Percentiles rank a stretch among this genome's conserved stretches.
Conservation (phyloP, 2,113 vertebrate genomes). For the Aptenodytes patagonicus region DNA sequence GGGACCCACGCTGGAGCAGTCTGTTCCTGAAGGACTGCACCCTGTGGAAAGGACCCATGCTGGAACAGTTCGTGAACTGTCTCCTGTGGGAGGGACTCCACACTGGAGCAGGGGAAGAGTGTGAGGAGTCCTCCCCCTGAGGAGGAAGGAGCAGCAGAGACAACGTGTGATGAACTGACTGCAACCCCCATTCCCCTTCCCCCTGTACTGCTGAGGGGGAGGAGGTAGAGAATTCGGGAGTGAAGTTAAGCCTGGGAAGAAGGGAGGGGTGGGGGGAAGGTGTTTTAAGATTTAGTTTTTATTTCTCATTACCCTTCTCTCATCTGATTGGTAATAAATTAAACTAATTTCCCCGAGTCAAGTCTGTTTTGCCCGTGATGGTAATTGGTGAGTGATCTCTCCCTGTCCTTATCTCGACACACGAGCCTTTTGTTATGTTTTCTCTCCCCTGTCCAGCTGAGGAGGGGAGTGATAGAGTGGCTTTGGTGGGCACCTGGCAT, state of each 20-base stretch:
- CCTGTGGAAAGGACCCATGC: too few relatives aligned
- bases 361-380: background rate
- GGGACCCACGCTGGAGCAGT: too few relatives aligned
- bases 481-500: background rate
- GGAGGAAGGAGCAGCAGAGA: background rate
- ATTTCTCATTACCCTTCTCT: background rate
- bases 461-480: background rate
- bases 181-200: background rate
- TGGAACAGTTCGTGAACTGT: too few relatives aligned
- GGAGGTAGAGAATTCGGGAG: background rate
- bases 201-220: fast-evolving
- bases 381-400: background rate
- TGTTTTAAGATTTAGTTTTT: background rate
- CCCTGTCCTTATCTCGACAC: background rate
- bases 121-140: too few relatives aligned
- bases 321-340: background rate
- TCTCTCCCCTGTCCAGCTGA: background rate
- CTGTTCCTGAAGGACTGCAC: too few relatives aligned
- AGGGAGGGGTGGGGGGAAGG: fast-evolving
- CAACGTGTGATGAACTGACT: background rate
- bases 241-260: background rate
- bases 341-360: background rate
- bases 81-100: too few relatives aligned
- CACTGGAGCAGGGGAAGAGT: too few relatives aligned
- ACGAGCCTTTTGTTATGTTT: background rate